Evolutionary conservation across 2,113 vertebrate genomes (phyloP).

Genomic region (Ginglymostoma cirratum): DNA sequence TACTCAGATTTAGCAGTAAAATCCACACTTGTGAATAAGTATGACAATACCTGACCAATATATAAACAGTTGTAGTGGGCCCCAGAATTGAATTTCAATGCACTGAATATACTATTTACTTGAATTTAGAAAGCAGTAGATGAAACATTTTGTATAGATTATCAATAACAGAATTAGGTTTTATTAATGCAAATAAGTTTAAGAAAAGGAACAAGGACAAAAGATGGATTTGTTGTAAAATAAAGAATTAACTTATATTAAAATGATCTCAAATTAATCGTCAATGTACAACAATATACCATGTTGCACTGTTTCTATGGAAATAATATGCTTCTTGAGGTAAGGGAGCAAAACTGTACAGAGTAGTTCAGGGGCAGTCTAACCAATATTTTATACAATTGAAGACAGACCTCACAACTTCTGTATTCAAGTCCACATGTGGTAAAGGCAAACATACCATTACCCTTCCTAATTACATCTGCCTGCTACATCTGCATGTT

Average conservation of each 20-base stretch:
- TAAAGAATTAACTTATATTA: background rate
- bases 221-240: background rate
- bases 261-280: background rate
- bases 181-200: background rate
- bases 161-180: background rate
- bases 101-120: background rate
- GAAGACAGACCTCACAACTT: too few species aligned
- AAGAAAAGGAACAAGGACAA: background rate
- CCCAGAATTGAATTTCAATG: background rate
- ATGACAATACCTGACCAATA: background rate
- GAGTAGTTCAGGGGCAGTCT: too few species aligned
- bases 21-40: background rate
- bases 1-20: background rate
- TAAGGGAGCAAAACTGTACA: too few species aligned
- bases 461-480: too few species aligned
- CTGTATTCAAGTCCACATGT: too few species aligned
- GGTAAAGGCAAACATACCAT: too few species aligned
- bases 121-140: background rate
- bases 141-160: background rate
- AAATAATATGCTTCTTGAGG: too few species aligned
- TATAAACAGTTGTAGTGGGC: background rate
- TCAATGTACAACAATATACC: background rate
- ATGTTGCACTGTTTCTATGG: too few species aligned
- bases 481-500: too few species aligned
- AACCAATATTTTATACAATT: too few species aligned